Base-by-base conservation (phyloP, 2,888 invertebrate genomes). In the Leptopilina syphax region DNA sequence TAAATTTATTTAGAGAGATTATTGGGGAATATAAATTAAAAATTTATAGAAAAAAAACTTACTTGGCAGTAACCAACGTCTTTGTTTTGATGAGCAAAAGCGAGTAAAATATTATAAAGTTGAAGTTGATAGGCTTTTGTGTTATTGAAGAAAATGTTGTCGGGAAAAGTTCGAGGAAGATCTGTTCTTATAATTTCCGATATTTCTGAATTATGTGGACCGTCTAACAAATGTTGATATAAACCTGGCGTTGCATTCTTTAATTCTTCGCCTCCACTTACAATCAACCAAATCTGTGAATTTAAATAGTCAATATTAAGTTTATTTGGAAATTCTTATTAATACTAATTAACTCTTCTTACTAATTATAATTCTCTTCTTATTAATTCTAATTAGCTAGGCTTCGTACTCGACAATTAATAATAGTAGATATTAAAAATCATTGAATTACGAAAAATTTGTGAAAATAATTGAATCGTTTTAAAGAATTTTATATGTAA, bases 101-200 rank as follows among this genome's bases (percentile, higher is more conserved):
- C 97, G 86, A 96, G 94, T 81, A 98, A 93, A 88, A 98, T 95
- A 92, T 97, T 96, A 88, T 95, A 97, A 76, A 98, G 93, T 87
- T 97, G 96, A 82, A 95, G 94, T 84, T 96, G 95, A 84, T 96
- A 94, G 83, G 95, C 94, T 78, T 95, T 95, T 79, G 95, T 94
- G 84, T 95, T 95, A 82, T 95, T 95, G 90, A 98, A 98, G 92
- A 96, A 97, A 86, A 98, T 97, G 92, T 98, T 98, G 91, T 98
- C 98, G 78, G 98, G 98, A 93, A 98, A 98, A 82, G 98, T 98
- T 83, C 98, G 94, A 83, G 97, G 98, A 87, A 98, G 93, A 93
- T 98, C 98, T 83, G 97, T 96, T 92, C 95, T 95, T 79, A 98
- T 97, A 80, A 95, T 94, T 88, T 98, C 97, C 78, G 95, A 95